Base-by-base conservation (phyloP, 2,113 vertebrate genomes). In the Urocynchramus pylzowi region DNA sequence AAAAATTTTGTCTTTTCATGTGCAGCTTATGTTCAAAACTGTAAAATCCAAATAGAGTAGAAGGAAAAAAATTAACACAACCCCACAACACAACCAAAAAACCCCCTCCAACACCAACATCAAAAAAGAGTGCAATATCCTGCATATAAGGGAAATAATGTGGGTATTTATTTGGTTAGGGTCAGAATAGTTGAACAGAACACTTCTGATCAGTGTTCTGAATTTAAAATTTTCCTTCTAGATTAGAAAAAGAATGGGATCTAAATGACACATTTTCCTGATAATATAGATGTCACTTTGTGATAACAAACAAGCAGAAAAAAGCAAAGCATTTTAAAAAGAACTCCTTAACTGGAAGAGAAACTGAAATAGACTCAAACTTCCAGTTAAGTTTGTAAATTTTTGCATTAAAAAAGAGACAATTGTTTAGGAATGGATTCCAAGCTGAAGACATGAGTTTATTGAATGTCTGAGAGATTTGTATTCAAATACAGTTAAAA, bases 401-500 rank as follows among this genome's bases (percentile, higher is more conserved):
- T 63, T 88, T 64, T 87, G 31, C 35, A 60, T 60, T 56, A 27
- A 70, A 71, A 24, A 28, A 13, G 4, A 8, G 16, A 16, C 2
- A 67, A 35, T 75, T 69, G 20, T 78, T 52, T 42, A 90, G 41
- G 52, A 95, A 67, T 6, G n/a, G 22, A 53, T n/a, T 54, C 41
- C 50, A 90, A 95, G 53, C 89, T 97, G 73, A 97, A 92, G 65
- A 90, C 87, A 67, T 4, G 18, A 92, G 63, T 98, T 98, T 98
- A 98, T 97, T 98, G 75, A 89, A 81, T 74, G n/a, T 88, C 42
- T 92, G 92, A 97, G 71, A 97, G 54, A 52, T 93, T 83, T 95
- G 84, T 84, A 83, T 97, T 91, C 88, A 97, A 97, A 96, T 93
- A 95, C 68, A 95, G 81, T 97, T 84, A 74, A 89, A 97, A 87